Base-by-base conservation (phyloP, 2,113 vertebrate genomes). In the Oreochromis aureus region DNA sequence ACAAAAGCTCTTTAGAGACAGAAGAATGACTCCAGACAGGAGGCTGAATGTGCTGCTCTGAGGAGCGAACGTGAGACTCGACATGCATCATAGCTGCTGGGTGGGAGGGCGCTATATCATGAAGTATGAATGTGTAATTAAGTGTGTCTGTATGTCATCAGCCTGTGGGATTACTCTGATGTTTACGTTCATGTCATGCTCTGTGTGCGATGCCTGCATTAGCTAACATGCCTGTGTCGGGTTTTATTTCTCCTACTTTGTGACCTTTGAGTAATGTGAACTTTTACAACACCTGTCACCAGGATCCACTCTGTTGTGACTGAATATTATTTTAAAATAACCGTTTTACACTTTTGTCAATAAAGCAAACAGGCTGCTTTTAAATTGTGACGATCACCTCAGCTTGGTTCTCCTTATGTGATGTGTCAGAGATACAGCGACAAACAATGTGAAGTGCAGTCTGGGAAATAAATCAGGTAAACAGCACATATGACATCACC, bases 281-380 rank as follows among this genome's bases (percentile, higher is more conserved):
- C 63, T 22, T 41, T 71, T 44, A 19, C 22, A 18, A 27, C n/a
- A 3, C 41, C 41, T 10, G 27, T 73, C 15, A 18, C 13, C 39
- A 6, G 69, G 12, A 27, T 73, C 39, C 2, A 27, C 69, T 18
- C 24, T 10, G 24, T 76, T 6, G 24, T 19, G 1, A 76, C 69
- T 11, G 6, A 76, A 30, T 30, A 3, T 71, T 22, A 44, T 44
- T 71, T 24, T 41, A 44, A 69, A 24, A 41, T 24, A 22, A 44
- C 12, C 0, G 0, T 46, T 71, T 73, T 46, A 3, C 39, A 34
- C 41, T 73, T 44, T 73, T 30, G 9, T 48, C 44, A 18, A 7
- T 48, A 30, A 76, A 76, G 24, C 69, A 48, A 73, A 73, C 1
- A 10, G 2, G 22, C 12, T 44, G 36, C 66, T 44, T 73, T 73